These are phyloP conservation scores for Miltochrista miniata DNA, from an alignment of 2,888 invertebrate species.

Conservation along the genomic window DNA sequence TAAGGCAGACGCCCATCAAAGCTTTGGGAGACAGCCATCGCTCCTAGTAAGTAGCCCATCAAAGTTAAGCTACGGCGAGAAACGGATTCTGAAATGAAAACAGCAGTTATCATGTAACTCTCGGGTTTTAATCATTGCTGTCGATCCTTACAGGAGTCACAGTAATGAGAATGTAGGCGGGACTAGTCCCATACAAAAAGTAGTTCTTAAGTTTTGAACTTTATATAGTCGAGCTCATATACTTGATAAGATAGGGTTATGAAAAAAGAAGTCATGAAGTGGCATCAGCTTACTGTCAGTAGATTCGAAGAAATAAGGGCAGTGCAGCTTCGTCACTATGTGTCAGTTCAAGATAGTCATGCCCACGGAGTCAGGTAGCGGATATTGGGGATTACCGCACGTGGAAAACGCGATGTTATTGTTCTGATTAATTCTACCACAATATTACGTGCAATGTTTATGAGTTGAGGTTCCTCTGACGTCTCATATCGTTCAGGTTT, in stretches of 20 bases:
- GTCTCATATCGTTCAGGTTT: neutral
- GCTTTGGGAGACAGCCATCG: too few species aligned
- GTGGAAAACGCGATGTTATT: neutral
- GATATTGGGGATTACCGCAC: neutral
- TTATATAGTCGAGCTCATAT: too few species aligned
- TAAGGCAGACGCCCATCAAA: too few species aligned
- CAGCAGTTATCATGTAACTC: too few species aligned
- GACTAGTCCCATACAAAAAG: too few species aligned
- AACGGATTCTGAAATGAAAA: too few species aligned
- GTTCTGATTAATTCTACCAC: neutral
- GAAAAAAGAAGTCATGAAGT: neutral
- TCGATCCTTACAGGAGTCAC: too few species aligned
- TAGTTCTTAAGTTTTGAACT: too few species aligned
- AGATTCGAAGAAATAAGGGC: neutral
- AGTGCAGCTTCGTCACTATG: neutral
- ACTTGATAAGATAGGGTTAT: neutral
- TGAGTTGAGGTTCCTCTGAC: neutral
- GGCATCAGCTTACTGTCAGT: neutral
- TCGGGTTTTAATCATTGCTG: too few species aligned
- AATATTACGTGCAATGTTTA: neutral
- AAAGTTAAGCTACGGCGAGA: too few species aligned
- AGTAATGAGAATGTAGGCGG: too few species aligned
- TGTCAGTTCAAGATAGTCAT: neutral
- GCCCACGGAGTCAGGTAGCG: neutral
- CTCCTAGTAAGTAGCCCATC: too few species aligned